These are phyloP conservation scores for Eira barbara DNA, from an alignment of 2,113 vertebrate genomes.

Conservation along the genomic window DNA sequence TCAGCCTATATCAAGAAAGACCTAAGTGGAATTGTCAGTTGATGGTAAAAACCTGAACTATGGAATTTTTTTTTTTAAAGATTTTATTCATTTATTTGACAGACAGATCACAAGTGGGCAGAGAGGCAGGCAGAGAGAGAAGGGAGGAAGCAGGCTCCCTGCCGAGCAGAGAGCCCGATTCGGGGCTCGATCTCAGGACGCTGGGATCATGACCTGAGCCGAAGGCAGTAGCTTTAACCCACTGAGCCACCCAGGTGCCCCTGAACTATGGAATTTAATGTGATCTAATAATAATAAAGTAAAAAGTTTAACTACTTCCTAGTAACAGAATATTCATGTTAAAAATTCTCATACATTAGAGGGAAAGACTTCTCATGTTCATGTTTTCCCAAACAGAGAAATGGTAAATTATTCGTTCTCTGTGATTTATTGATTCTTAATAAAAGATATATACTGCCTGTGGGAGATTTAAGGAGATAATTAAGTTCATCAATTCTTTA, in stretches of 20 bases:
- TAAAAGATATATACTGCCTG: not conserved
- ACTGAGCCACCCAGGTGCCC: too few relatives aligned
- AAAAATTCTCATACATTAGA: slow-evolving; percentile 27
- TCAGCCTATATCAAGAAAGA: not conserved
- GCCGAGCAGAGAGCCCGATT: too few relatives aligned
- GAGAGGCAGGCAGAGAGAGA: too few relatives aligned
- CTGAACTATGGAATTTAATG: not conserved
- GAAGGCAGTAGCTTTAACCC: too few relatives aligned
- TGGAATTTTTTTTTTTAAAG: too few relatives aligned
- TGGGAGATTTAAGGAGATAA: slow-evolving; percentile 45
- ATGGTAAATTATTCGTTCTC: not conserved
- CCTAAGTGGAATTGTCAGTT: not conserved
- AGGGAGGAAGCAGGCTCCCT: too few relatives aligned
- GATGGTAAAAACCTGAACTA: slow-evolving; percentile 5
- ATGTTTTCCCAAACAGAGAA: not conserved
- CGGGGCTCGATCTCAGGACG: too few relatives aligned
- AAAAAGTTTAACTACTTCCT: not conserved
- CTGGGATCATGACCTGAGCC: too few relatives aligned
- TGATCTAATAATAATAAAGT: not conserved
- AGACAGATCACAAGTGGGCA: too few relatives aligned
- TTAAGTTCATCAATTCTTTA: slow-evolving; percentile 62
- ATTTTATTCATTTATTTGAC: too few relatives aligned
- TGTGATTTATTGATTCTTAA: slow-evolving; percentile 58
- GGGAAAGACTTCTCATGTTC: not conserved
- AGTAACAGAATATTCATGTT: not conserved